These are phyloP conservation scores for Lepidotrigona ventralis DNA, from an alignment of 1,140 invertebrate species.

Conservation along the genomic window DNA sequence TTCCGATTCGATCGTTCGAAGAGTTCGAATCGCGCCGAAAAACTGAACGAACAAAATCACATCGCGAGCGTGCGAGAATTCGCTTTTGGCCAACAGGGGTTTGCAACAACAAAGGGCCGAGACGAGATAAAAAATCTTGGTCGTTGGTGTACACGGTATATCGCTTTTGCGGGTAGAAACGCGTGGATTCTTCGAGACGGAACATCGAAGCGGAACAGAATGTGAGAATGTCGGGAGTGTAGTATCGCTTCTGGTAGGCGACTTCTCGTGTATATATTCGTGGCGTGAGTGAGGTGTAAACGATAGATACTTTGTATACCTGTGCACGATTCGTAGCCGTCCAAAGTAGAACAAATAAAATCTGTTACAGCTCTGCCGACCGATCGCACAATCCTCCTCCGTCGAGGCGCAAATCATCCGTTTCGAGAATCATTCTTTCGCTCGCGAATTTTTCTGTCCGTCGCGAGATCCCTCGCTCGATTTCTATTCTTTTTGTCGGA, in stretches of 20 bases:
- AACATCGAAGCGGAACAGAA: slow-evolving; percentile 41
- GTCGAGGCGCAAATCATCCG: not conserved
- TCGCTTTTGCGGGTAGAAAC: not conserved
- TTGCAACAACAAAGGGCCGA: not conserved
- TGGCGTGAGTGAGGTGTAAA: slow-evolving; percentile 58
- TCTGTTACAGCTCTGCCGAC: slow-evolving; percentile 63
- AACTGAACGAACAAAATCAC: not conserved
- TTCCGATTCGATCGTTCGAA: not conserved
- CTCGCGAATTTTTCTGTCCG: not conserved
- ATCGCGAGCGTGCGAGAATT: slow-evolving; percentile 3
- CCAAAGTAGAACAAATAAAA: slow-evolving; percentile 68
- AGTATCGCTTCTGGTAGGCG: slow-evolving; percentile 32
- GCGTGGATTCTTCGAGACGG: slow-evolving; percentile 10
- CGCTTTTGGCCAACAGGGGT: not conserved
- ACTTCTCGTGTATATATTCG: slow-evolving; percentile 38
- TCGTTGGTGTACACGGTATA: not conserved
- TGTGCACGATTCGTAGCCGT: slow-evolving; percentile 67
- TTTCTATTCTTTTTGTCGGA: not conserved
- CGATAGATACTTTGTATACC: slow-evolving; percentile 59
- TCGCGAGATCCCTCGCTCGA: not conserved
- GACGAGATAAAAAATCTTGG: not conserved
- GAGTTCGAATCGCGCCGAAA: not conserved
- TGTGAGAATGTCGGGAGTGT: slow-evolving; percentile 33
- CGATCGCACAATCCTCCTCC: slow-evolving; percentile 39
- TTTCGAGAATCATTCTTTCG: not conserved